These are phyloP conservation scores for Arvicola amphibius DNA, from an alignment of 2,797 vertebrate genomes.

Conservation along the genomic window DNA sequence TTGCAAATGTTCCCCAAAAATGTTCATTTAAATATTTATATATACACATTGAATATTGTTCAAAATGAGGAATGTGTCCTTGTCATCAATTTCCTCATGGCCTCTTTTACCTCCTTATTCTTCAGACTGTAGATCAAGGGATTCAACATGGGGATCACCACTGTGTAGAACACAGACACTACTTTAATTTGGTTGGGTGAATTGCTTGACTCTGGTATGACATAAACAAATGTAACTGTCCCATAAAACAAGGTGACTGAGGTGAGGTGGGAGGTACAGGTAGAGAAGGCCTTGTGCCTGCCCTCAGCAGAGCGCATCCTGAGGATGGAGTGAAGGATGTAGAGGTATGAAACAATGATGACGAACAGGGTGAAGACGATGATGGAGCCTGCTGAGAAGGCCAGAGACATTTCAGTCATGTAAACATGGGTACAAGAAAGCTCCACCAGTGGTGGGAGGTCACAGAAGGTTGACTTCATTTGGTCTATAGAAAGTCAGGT, in stretches of 20 bases:
- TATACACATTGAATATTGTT: background rate
- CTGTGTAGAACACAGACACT: no score
- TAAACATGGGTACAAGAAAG: constrained; percentile 74
- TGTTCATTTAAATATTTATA: background rate
- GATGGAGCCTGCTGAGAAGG: constrained; percentile 64
- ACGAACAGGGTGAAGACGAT: constrained; percentile 63
- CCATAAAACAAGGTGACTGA: constrained; percentile 78
- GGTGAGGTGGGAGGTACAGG: constrained; percentile 21
- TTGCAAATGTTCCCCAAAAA: background rate
- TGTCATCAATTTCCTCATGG: no score
- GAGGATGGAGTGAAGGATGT: constrained; percentile 71
- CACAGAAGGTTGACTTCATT: constrained; percentile 79
- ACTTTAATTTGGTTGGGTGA: constrained; percentile 47
- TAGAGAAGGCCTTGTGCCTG: background rate
- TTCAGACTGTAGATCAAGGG: no score
- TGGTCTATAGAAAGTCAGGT: constrained; percentile 72
- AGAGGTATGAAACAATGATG: constrained; percentile 72
- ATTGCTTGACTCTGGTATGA: constrained; percentile 66
- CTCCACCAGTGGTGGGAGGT: constrained; percentile 69
- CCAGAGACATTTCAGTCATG: constrained; percentile 64
- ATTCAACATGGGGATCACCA: no score
- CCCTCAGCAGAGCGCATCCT: constrained; percentile 65
- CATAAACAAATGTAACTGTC: constrained; percentile 79
- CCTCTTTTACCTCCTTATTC: no score
- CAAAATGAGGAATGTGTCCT: background rate